A percentile compares a stretch with the other conserved stretches of the same genome.
phyloP scores from a whole-genome alignment of 2,888 invertebrate species.

The Schizotus pectinicornis region DNA sequence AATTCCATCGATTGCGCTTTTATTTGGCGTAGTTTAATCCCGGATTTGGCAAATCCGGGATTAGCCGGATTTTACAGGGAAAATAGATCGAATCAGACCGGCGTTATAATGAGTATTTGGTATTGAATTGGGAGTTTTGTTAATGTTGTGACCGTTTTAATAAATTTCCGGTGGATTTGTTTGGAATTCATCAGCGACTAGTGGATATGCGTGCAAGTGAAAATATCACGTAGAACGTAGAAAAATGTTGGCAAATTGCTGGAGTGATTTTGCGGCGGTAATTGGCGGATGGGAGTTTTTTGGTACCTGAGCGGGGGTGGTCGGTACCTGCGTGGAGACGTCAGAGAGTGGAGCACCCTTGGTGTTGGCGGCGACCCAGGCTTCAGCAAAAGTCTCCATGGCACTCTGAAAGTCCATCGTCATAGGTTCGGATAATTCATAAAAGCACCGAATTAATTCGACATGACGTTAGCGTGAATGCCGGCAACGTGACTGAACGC shows the following conservation, averaged over 20 bases:
- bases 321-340: conserved; percentile 70
- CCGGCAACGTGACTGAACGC: conserved; percentile 52
- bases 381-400: conserved; percentile 97
- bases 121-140: conserved; percentile 6
- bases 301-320: conserved; percentile 5
- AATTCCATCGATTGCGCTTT: conserved; percentile 35
- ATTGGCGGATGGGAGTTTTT: background rate
- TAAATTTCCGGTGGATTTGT: background rate
- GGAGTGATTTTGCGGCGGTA: no score
- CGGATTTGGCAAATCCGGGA: conserved; percentile 53
- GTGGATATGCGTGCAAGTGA: conserved; percentile 11
- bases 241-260: no score
- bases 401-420: conserved; percentile 97
- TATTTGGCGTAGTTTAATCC: conserved; percentile 47
- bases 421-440: conserved; percentile 38
- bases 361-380: conserved; percentile 93
- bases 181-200: no score
- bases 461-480: conserved; percentile 34
- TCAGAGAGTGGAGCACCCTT: conserved; percentile 67
- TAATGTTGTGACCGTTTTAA: background rate
- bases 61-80: conserved; percentile 43
- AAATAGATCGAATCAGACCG: conserved; percentile 33
- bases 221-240: conserved; percentile 9
- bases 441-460: conserved; percentile 22
- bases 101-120: conserved; percentile 20